Percentiles rank a stretch among this genome's conserved stretches.
Evolutionary conservation across 2,888 invertebrate genomes (phyloP).

Genomic region (Heliconius ismenius): DNA sequence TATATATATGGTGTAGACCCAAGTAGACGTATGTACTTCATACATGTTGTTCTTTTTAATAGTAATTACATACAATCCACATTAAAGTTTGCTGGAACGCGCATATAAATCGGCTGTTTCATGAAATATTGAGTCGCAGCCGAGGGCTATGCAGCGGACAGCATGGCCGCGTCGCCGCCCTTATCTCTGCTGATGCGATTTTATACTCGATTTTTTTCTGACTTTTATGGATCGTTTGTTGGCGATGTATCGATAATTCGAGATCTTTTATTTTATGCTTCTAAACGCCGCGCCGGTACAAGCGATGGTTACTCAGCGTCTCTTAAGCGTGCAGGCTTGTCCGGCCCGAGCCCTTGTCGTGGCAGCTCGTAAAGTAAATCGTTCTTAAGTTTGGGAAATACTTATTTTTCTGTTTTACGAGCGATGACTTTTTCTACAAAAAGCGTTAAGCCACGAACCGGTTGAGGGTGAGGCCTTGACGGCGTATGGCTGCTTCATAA

Average conservation of each 20-base stretch:
- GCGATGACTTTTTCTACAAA: constrained; percentile 66
- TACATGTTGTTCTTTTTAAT: constrained; percentile 55
- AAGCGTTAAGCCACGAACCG: constrained; percentile 71
- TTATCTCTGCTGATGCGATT: constrained; percentile 77
- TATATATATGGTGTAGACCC: constrained; percentile 21
- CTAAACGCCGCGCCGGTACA: constrained; percentile 41
- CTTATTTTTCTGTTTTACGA: constrained; percentile 46
- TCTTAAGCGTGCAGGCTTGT: constrained; percentile 33
- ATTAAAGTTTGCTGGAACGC: constrained; percentile 72
- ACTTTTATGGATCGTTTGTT: constrained; percentile 79
- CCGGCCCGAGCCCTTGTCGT: constrained; percentile 20
- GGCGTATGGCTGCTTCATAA: constrained; percentile 70
- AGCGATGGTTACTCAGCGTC: constrained; percentile 26
- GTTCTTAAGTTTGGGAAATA: constrained; percentile 44
- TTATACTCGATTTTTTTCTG: constrained; percentile 77
- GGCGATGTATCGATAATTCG: constrained; percentile 77
- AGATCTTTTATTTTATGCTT: constrained; percentile 52
- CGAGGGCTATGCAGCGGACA: constrained; percentile 73
- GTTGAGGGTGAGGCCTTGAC: constrained; percentile 67
- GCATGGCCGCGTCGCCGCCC: constrained; percentile 69
- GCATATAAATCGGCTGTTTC: constrained; percentile 80
- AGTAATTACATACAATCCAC: constrained; percentile 74
- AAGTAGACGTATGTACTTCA: constrained; percentile 4
- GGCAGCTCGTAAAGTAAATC: constrained; percentile 45
- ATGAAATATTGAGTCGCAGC: constrained; percentile 77